These are phyloP conservation scores for Tupaia tana DNA, from an alignment of 2,113 vertebrate genomes.

Conservation along the genomic window DNA sequence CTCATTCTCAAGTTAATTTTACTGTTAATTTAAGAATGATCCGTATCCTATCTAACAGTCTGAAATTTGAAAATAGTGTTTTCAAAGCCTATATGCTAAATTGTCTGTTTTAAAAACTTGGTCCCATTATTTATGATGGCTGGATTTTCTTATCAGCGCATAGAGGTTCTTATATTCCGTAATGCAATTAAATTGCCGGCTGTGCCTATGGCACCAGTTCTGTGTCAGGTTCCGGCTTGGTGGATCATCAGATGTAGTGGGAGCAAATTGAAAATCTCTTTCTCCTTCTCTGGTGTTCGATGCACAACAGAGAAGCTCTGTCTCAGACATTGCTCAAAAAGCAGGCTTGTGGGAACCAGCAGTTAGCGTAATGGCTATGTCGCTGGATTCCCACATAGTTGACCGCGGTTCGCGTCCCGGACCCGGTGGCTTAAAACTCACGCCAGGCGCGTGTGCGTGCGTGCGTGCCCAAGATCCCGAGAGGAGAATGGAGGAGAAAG, in stretches of 20 bases:
- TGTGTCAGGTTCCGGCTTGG: no score
- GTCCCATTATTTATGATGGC: background rate
- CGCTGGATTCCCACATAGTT: no score
- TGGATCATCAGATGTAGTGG: rapidly evolving
- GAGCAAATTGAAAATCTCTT: rapidly evolving
- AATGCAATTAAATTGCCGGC: rapidly evolving
- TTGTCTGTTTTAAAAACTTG: background rate
- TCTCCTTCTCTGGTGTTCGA: background rate
- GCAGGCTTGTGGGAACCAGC: no score
- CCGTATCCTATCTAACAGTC: background rate
- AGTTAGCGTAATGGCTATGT: no score
- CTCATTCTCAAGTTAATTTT: background rate
- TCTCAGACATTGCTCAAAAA: background rate
- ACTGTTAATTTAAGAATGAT: background rate
- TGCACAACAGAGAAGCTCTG: background rate
- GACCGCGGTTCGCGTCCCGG: no score
- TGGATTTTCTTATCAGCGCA: background rate
- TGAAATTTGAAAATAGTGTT: background rate
- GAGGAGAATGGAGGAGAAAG: no score
- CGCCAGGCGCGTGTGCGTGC: no score
- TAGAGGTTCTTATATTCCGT: background rate
- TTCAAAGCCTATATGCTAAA: background rate
- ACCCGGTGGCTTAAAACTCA: no score
- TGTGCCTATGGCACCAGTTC: rapidly evolving
- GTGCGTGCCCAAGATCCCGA: no score